Conservation (phyloP, 2,113 vertebrate genomes). For the Prionailurus viverrinus region DNA sequence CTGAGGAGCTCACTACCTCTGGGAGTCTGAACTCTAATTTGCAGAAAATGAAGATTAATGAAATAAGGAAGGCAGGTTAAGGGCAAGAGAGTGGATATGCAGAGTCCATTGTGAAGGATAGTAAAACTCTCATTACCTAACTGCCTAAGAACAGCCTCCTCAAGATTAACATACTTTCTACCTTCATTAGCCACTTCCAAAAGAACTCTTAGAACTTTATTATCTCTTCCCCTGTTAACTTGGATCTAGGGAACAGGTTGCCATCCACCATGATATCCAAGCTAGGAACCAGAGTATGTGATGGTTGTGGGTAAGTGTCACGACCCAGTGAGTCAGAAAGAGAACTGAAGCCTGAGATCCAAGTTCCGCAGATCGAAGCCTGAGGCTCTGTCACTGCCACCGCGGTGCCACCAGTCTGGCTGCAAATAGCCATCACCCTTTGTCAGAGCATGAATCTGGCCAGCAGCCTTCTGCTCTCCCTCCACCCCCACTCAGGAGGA, state of each 20-base stretch:
- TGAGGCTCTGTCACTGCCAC: too few species aligned
- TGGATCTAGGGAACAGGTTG: background rate
- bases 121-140: background rate
- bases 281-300: background rate
- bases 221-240: background rate
- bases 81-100: background rate
- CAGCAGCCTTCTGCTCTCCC: background rate
- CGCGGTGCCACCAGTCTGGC: rapidly evolving
- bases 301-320: background rate
- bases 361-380: background rate
- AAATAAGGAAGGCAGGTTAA: background rate
- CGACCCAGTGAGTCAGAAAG: background rate
- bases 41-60: slow-evolving; percentile 22
- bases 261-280: background rate
- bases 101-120: background rate
- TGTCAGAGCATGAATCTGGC: background rate
- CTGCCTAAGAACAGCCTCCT: background rate
- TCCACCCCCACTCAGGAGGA: background rate
- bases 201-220: background rate
- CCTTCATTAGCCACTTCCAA: background rate
- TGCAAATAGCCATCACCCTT: background rate
- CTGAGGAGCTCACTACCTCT: background rate
- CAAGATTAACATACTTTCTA: background rate
- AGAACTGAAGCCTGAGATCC: background rate
- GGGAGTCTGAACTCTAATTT: background rate